A percentile compares a stretch with the other conserved stretches of the same genome.
phyloP scores from a whole-genome alignment of 2,888 invertebrate genomes.

The Odontocolon sp. region DNA sequence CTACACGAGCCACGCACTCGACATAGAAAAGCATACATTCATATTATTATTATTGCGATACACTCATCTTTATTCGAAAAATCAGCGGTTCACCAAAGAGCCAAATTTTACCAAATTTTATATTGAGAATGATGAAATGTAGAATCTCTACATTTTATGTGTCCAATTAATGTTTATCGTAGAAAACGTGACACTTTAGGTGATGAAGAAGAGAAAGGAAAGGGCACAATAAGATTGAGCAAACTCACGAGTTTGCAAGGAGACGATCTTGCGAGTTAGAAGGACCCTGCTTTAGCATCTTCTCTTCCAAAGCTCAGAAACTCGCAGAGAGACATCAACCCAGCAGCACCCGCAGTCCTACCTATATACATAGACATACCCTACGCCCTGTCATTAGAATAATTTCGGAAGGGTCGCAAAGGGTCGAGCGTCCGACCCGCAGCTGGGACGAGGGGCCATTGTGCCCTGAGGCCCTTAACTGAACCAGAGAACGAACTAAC shows the following conservation, averaged over 20 bases:
- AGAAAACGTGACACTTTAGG: constrained; percentile 40
- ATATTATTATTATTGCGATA: background rate
- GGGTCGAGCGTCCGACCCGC: constrained; percentile 63
- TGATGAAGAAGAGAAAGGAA: background rate
- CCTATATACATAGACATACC: constrained; percentile 37
- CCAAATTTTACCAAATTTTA: too few species aligned
- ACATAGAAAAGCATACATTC: background rate
- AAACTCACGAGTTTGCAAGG: constrained; percentile 48
- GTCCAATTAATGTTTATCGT: constrained; percentile 44
- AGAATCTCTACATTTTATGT: constrained; percentile 20
- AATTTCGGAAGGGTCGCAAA: constrained; percentile 66
- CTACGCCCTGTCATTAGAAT: constrained; percentile 69
- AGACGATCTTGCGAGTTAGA: constrained; percentile 26
- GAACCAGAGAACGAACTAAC: constrained; percentile 55
- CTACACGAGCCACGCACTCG: background rate
- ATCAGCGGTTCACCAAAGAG: background rate
- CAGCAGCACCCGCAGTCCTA: constrained; percentile 34
- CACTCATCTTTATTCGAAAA: background rate
- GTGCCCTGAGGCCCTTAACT: constrained; percentile 57
- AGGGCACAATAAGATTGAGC: constrained; percentile 16
- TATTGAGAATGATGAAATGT: background rate
- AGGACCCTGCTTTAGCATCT: constrained; percentile 43
- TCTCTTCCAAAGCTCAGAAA: constrained; percentile 19
- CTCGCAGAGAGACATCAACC: constrained; percentile 29
- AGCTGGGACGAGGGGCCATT: constrained; percentile 62